A percentile compares a stretch with the other conserved stretches of the same genome.
phyloP scores from a whole-genome alignment of 2,113 vertebrate species.

The Sinocyclocheilus maitianheensis region DNA sequence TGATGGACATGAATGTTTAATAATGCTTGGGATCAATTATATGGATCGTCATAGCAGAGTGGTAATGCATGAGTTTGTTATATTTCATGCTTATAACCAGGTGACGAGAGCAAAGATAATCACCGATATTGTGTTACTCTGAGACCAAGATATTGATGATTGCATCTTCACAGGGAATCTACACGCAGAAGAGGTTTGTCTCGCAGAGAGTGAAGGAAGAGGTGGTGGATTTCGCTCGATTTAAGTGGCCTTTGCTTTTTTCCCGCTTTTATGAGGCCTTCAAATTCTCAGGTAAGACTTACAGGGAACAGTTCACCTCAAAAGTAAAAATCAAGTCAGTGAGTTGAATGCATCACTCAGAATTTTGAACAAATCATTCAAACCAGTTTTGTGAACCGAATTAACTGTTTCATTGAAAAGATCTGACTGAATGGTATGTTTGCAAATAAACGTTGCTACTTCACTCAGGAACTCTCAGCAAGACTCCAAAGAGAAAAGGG shows the following conservation, averaged over 20 bases:
- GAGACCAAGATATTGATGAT: slow-evolving; percentile 29
- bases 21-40: slow-evolving; percentile 37
- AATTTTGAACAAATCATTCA: background rate
- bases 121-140: background rate
- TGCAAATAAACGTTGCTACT: background rate
- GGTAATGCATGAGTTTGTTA: slow-evolving; percentile 38
- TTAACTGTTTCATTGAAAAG: background rate
- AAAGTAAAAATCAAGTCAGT: background rate
- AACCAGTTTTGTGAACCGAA: background rate
- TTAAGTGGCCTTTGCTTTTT: slow-evolving; percentile 98
- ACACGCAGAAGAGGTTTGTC: slow-evolving; percentile 90
- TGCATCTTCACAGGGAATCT: slow-evolving; percentile 82
- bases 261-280: slow-evolving; percentile 98
- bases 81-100: slow-evolving; percentile 32
- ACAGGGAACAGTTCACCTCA: background rate
- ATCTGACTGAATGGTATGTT: background rate
- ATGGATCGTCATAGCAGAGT: slow-evolving; percentile 29
- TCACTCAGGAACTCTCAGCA: background rate
- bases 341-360: background rate
- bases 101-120: slow-evolving; percentile 9
- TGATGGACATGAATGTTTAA: slow-evolving; percentile 50
- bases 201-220: slow-evolving; percentile 95
- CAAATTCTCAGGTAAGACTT: slow-evolving; percentile 88
- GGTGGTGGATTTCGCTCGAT: slow-evolving; percentile 95
- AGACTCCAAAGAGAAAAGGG: background rate